These are phyloP conservation scores for Elaphurus davidianus DNA, from an alignment of 2,113 vertebrate species.

Conservation along the genomic window DNA sequence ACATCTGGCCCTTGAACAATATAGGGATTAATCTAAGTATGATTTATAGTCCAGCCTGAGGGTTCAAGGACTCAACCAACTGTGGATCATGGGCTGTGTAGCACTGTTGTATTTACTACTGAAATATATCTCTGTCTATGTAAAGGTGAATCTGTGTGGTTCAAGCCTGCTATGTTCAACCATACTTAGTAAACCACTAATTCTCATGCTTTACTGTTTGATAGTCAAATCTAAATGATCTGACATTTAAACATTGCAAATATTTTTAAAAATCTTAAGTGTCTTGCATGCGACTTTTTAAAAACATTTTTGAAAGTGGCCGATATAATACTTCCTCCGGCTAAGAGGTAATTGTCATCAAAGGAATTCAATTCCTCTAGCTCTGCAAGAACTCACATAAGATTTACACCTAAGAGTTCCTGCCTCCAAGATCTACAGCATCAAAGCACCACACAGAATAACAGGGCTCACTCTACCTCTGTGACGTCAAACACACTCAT, in stretches of 20 bases:
- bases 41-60: background rate
- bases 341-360: background rate
- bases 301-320: background rate
- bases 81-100: too few species aligned
- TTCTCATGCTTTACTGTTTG: background rate
- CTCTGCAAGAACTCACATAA: background rate
- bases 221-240: background rate
- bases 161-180: background rate
- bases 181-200: background rate
- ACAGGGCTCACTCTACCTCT: background rate
- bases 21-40: background rate
- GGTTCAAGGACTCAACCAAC: background rate
- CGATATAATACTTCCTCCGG: background rate
- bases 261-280: background rate
- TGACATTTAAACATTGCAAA: background rate
- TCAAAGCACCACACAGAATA: background rate
- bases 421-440: background rate
- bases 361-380: slow-evolving; percentile 2
- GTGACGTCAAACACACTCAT: background rate
- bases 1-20: background rate
- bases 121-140: background rate
- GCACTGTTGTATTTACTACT: background rate
- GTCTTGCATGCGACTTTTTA: background rate
- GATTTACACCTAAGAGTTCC: background rate
- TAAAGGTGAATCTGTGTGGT: background rate